Evolutionary conservation across 2,113 vertebrate genomes (phyloP).

Genomic region (Lonchura striata): DNA sequence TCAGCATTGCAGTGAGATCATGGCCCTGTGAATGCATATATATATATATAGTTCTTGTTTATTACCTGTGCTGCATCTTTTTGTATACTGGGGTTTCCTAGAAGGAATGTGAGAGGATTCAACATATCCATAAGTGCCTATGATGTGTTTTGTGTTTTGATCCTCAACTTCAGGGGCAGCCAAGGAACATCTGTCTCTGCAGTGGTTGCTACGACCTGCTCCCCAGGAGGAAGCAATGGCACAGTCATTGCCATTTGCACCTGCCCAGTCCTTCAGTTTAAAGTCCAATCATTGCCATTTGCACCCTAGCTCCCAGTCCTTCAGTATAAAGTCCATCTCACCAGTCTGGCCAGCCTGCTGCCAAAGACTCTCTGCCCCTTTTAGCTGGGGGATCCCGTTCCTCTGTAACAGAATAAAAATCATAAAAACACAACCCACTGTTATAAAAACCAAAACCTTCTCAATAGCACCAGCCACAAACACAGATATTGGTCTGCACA

Average conservation of each 20-base stretch:
- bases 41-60: not conserved
- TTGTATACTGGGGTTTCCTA: not conserved
- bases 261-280: not conserved
- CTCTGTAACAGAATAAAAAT: not conserved
- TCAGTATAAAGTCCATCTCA: not conserved
- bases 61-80: not conserved
- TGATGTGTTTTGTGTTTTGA: not conserved
- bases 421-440: not conserved
- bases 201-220: not conserved
- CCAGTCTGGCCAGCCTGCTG: not conserved
- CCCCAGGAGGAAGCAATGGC: not conserved
- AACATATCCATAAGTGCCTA: not conserved
- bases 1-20: not conserved
- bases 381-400: not conserved
- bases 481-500: not conserved
- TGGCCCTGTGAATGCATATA: not conserved
- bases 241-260: not conserved
- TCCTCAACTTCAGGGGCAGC: not conserved
- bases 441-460: not conserved
- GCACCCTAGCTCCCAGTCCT: fast-evolving
- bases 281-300: not conserved
- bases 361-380: not conserved
- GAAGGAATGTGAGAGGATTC: not conserved
- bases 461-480: fast-evolving
- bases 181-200: not conserved